Evolutionary conservation across 2,113 vertebrate genomes (phyloP), one percentile per base, ranked within the genome.

Genomic region (Microcebus lehilahytsara): DNA sequence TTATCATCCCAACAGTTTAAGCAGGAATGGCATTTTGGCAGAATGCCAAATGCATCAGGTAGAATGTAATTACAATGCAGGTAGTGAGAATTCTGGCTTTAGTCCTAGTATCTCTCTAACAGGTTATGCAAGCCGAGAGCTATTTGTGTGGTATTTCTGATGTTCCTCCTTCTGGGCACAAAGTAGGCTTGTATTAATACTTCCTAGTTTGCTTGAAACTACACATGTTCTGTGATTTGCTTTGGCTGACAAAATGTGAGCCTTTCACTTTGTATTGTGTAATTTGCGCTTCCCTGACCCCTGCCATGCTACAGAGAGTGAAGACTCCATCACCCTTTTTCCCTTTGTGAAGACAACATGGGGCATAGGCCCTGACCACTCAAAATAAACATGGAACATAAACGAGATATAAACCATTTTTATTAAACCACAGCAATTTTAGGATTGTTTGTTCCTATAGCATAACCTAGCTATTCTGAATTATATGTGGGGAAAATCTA

Each of bases 201-300:
- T 84, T 84, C 14, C 34, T 14, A 80, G 49, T 22, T 95, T 96
- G 11, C 34, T 79, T 91, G 83, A 91, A 85, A 85, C 62, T 89
- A 37, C 22, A 85, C 12, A 60, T 91, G 13, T 32, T 67, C 51
- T 87, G 9, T 53, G n/a, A 93, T 69, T 80, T 95, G 25, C 53
- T 84, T 85, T 85, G 75, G 56, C 22, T 84, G 46, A 74, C 56
- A 78, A 90, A 95, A 78, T 74, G 32, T 83, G 19, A 58, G 10
- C 11, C 17, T 85, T 85, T 83, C 23, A 13, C 46, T 87, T 88
- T 58, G 56, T 91, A 74, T 40, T 85, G 3, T 62, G 12, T 53
- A 13, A 84, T 71, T 67, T 87, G 51, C 14, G 37, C 19, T 60
- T 79, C 16, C 56, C 30, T 74, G 22, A 91, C 40, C 16, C 9